Evolutionary conservation across 37 sponge, comb jelly and placozoan species (phyloP).

Genomic region (Aphrocallistes beatrix): DNA sequence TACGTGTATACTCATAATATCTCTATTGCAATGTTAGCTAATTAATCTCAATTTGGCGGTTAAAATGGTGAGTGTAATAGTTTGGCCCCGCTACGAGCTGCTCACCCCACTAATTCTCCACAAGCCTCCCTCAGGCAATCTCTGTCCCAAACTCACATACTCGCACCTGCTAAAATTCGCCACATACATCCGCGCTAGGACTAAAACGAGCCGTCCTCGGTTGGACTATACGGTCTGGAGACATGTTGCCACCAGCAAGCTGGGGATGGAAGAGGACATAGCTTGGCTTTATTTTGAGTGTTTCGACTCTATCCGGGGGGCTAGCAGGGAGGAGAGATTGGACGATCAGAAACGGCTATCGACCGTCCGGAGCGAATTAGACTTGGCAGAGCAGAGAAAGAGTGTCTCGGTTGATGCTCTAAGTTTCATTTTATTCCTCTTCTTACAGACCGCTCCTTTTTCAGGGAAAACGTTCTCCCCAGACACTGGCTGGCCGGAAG

Average conservation of each 20-base stretch:
- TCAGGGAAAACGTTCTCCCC: not conserved
- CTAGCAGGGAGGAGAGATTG: not conserved
- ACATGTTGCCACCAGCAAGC: conserved; percentile 1
- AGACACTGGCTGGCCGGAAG: not conserved
- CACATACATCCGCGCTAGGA: not conserved
- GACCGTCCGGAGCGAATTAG: not conserved
- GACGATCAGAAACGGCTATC: not conserved
- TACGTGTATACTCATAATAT: no score
- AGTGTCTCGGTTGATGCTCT: not conserved
- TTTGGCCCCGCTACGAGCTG: not conserved
- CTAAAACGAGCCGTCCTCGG: not conserved
- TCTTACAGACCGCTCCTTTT: not conserved
- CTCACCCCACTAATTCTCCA: not conserved
- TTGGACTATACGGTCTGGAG: not conserved
- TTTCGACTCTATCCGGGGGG: not conserved
- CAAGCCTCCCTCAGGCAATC: not conserved
- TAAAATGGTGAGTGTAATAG: not conserved
- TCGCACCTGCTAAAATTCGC: not conserved
- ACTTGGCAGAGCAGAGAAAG: not conserved
- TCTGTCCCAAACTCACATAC: not conserved
- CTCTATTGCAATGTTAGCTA: no score
- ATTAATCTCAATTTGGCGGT: no score
- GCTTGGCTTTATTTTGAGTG: not conserved
- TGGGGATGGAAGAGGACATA: not conserved
- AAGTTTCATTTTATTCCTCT: not conserved